These are phyloP conservation scores for Rousettus madagascariensis DNA, from an alignment of 2,797 vertebrate genomes.

Conservation along the genomic window DNA sequence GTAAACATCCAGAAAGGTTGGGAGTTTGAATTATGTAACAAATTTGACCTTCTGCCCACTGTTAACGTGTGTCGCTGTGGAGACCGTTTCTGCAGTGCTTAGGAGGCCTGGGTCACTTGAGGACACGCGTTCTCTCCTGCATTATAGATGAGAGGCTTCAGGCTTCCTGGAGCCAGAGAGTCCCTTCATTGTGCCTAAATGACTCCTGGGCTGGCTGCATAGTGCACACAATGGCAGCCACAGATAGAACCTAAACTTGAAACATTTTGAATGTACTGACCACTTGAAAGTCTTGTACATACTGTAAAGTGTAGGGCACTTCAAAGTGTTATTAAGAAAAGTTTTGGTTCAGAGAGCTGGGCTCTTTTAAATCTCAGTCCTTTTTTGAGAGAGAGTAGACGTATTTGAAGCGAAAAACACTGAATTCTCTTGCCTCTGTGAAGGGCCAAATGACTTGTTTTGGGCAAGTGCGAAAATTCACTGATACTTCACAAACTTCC, in stretches of 20 bases:
- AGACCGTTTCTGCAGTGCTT: slow-evolving; percentile 74
- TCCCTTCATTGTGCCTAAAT: not conserved
- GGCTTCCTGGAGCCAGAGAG: slow-evolving; percentile 58
- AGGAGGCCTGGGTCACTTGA: slow-evolving; percentile 66
- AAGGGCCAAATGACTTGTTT: not conserved
- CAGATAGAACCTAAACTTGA: not conserved
- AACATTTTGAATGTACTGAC: not conserved
- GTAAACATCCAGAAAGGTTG: slow-evolving; percentile 25
- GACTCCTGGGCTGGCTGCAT: not conserved
- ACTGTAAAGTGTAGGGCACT: not conserved
- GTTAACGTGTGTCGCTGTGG: slow-evolving; percentile 73
- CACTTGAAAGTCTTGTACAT: not conserved
- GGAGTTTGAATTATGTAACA: slow-evolving; percentile 77
- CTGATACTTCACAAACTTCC: not conserved
- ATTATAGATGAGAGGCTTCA: slow-evolving; percentile 46
- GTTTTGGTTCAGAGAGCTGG: not conserved
- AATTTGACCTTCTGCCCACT: slow-evolving; percentile 74
- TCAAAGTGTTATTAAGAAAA: not conserved
- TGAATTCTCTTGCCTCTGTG: not conserved
- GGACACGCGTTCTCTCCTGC: slow-evolving; percentile 28
- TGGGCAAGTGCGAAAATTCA: not conserved
- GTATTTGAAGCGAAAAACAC: not conserved
- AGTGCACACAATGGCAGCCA: not conserved
- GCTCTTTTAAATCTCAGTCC: not conserved
- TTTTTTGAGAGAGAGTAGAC: not conserved